Evolutionary conservation across 1,140 invertebrate genomes (phyloP), one percentile per base, ranked within the genome.

Genomic region (Gonatopus flavifemur): DNA sequence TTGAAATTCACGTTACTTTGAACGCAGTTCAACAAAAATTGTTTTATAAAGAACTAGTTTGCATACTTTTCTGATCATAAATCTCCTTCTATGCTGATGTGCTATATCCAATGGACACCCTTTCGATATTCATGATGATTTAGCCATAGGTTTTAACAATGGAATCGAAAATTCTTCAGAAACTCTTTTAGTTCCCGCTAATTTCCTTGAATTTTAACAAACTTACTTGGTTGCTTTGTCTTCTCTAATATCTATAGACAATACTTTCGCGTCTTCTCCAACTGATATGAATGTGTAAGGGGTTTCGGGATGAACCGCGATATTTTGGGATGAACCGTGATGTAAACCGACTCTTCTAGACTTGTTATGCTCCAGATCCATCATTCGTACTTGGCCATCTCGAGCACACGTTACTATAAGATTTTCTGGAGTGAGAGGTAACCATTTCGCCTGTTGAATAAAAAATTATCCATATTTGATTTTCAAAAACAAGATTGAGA

Each of bases 361-460:
- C 36, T 61, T 76, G n/a, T 82, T 83, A 31, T 77, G 77, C 40
- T 33, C 46, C 57, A 66, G 67, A 74, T 64, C 79, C 62, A 72
- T 78, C 20, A 72, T 68, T 46, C 78, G 75, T 39, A 97, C 89
- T 74, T 94, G 89, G 18, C 94, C 94, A 80, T 98, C 94, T 36
- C 91, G 82, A 13, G 90, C 89, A 76, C 89, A 88, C 6, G 92
- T 91, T 2, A 93, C 89, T 25, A 98, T 88, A 64, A 91, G 89
- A 44, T 86, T 78, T 76, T 94, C 91, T 31, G 86, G 85, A 66
- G 81, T 74, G 16, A 81, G 74, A 15, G 85, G 85, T 55, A 89
- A 75, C 77, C 88, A 89, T 67, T 87, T 88, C 1, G 81, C 81
- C 84, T 88, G 20, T n/a, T 41, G 7, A 44, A 53, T 22, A 16